Conservation (phyloP, 2,113 vertebrate genomes). For the Oreochromis niloticus region DNA sequence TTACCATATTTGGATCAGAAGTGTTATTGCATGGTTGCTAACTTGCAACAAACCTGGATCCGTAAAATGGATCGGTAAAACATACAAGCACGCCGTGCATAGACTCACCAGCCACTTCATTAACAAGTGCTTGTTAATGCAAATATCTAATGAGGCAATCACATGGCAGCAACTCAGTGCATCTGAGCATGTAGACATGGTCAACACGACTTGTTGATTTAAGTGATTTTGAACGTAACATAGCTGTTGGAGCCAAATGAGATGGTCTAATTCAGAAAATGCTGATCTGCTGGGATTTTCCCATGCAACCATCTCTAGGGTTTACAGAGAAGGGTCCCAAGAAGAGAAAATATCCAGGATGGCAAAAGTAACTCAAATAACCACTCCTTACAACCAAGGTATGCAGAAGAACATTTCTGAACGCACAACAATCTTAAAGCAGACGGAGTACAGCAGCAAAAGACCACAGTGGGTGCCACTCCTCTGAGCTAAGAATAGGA, state of each 20-base stretch:
- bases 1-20: neutral
- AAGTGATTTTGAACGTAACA: neutral
- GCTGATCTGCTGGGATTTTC: neutral
- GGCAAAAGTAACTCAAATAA: neutral
- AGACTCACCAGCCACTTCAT: neutral
- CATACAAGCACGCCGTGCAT: neutral
- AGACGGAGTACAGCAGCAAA: neutral
- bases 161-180: neutral
- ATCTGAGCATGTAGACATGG: neutral
- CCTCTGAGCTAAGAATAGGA: neutral
- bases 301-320: neutral
- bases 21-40: neutral
- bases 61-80: neutral
- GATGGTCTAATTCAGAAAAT: neutral
- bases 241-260: neutral
- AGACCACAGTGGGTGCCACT: neutral
- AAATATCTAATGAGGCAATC: neutral
- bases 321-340: neutral
- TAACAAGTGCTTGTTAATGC: neutral
- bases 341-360: neutral
- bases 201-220: neutral
- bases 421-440: neutral
- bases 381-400: neutral
- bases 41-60: neutral
- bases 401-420: neutral